Conservation (phyloP, 2,888 invertebrate species). For the Ctena decussata region DNA sequence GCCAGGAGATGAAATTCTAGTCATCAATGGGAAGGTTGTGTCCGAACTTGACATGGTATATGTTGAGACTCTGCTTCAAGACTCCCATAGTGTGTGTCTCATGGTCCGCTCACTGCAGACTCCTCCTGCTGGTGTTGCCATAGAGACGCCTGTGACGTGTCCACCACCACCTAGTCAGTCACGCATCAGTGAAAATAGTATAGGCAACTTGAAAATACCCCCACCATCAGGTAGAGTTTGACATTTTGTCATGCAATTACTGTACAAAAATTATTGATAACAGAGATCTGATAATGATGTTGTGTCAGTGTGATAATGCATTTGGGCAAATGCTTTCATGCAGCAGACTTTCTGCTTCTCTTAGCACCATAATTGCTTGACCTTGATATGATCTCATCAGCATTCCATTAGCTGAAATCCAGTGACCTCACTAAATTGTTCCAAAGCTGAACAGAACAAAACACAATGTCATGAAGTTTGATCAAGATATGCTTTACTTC, state of each 20-base stretch:
- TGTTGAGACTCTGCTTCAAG: slow-evolving; percentile 98
- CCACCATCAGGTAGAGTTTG: slow-evolving; percentile 89
- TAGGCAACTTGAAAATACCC: slow-evolving; percentile 98
- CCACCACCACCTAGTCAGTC: slow-evolving; percentile 95
- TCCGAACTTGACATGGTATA: slow-evolving; percentile 99
- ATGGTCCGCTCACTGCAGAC: slow-evolving; percentile 96
- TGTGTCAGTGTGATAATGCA: no score
- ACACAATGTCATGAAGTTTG: no score
- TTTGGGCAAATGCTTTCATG: no score
- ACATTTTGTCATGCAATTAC: neutral
- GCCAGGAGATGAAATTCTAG: slow-evolving; percentile 99
- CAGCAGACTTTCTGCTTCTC: no score
- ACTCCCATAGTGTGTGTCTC: slow-evolving; percentile 97
- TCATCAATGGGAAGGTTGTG: slow-evolving; percentile 99
- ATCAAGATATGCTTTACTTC: no score
- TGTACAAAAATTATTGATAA: no score
- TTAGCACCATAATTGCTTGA: no score
- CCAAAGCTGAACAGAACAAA: no score
- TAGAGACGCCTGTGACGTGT: slow-evolving; percentile 96
- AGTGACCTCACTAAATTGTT: no score
- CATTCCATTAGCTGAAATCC: no score
- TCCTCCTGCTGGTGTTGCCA: slow-evolving; percentile 86
- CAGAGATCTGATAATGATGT: no score
- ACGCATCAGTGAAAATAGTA: slow-evolving; percentile 92
- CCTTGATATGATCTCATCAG: no score